Evolutionary conservation across 1,140 invertebrate genomes (phyloP), one percentile per base, ranked within the genome.

Genomic region (Euura saliciscinereae): DNA sequence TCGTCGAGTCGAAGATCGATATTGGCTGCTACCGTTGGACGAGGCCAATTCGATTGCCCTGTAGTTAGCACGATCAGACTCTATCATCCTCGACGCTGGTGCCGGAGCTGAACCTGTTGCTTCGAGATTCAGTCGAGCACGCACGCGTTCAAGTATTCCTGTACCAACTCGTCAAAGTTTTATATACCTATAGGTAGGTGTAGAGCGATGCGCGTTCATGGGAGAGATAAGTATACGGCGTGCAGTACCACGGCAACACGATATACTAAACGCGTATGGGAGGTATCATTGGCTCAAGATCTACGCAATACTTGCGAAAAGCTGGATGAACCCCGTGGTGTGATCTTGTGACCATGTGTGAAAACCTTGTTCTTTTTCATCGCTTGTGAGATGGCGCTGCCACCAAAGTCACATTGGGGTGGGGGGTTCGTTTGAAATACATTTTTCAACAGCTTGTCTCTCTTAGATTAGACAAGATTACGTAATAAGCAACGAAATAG

Each of bases 401-500:
- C 28, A 28, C 28, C 28, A 28, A 28, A 28, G 28, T 28, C 28
- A 28, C 28, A 28, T 28, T 28, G 51, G 13, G 51, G 13, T 59
- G 10, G 13, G 13, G 13, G 51, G 51, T 8, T 59, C 51, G 51
- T 59, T 59, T 28, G 0, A 8, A 59, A 59, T 8, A 3, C 51
- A 2, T 3, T 8, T 59, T 6, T 59, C 51, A 59, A 59, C 13
- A n/a, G 28, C 28, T 28, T 28, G 28, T 28, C 13, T 59, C 3
- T 59, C 3, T 59, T 11, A 59, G 51, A 59, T 59, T 59, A 59
- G 51, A 59, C 8, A 6, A 59, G 51, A 59, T 59, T 59, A 59
- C 51, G 51, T 59, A 59, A 59, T 59, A 59, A 59, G 51, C 51
- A n/a, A 59, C 51, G 51, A 59, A 59, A 59, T 59, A 59, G 51